Conservation (phyloP, 2,113 vertebrate species). For the Plestiodon gilberti region DNA sequence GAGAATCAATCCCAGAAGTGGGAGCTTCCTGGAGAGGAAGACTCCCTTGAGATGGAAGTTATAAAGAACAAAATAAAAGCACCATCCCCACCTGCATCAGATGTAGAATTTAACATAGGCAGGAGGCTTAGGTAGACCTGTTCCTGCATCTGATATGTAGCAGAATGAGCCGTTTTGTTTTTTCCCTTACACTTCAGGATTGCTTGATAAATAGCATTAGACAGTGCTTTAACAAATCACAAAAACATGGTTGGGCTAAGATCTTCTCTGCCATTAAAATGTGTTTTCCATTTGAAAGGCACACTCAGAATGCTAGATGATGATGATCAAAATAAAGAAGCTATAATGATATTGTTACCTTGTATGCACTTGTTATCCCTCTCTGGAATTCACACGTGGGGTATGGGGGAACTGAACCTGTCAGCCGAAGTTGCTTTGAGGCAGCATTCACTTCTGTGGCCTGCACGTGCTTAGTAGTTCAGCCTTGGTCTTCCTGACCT, state of each 20-base stretch:
- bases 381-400: neutral
- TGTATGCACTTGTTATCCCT: conserved; percentile 11
- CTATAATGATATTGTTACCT: neutral
- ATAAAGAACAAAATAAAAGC: too few species aligned
- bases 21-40: too few species aligned
- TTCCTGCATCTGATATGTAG: too few species aligned
- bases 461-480: conserved; percentile 37
- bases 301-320: neutral
- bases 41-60: too few species aligned
- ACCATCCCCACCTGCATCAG: too few species aligned
- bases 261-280: neutral
- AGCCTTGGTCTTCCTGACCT: conserved; percentile 18
- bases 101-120: too few species aligned
- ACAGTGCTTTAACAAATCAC: neutral
- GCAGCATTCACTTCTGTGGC: conserved; percentile 15
- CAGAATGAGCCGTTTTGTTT: too few species aligned
- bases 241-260: neutral
- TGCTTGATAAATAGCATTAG: conserved; percentile 4
- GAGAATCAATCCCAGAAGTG: neutral
- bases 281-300: neutral
- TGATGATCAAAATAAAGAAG: neutral
- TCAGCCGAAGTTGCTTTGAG: neutral
- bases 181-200: neutral
- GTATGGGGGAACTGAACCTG: neutral
- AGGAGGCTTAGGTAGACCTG: too few species aligned